Evolutionary conservation across 2,888 invertebrate species (phyloP).

Genomic region (Prosapia bicincta): DNA sequence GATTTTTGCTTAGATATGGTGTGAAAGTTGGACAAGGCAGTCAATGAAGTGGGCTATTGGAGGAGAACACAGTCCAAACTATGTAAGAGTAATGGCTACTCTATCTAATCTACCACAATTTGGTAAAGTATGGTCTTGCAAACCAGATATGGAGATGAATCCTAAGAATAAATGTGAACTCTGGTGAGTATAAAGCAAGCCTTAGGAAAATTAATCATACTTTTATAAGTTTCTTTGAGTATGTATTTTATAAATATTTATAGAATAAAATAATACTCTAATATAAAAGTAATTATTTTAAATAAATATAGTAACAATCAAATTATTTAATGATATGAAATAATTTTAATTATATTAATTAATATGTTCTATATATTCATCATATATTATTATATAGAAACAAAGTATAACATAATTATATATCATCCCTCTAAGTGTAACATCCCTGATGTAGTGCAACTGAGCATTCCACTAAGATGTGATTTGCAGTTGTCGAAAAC

Average conservation of each 20-base stretch:
- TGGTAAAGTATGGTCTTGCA: conserved; percentile 82
- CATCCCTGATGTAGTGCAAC: no score
- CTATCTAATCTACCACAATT: conserved; percentile 89
- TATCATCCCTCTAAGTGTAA: no score
- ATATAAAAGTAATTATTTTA: neutral
- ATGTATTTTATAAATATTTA: neutral
- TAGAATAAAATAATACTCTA: neutral
- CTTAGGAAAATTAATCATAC: neutral
- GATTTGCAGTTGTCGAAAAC: no score
- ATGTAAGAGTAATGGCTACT: conserved; percentile 84
- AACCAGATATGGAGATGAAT: conserved; percentile 85
- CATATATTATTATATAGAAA: no score
- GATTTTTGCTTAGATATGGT: conserved; percentile 36
- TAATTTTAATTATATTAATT: neutral
- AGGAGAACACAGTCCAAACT: conserved; percentile 78
- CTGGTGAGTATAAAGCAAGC: conserved; percentile 58
- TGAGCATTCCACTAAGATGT: no score
- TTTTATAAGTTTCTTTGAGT: neutral
- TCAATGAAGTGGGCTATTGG: conserved; percentile 50
- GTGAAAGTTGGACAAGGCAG: conserved; percentile 35
- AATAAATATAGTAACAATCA: neutral
- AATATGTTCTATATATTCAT: neutral
- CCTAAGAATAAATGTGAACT: conserved; percentile 84
- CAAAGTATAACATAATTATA: no score
- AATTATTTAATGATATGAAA: neutral